Conservation (phyloP, 2,797 vertebrate species). For the Girardinus metallicus region DNA sequence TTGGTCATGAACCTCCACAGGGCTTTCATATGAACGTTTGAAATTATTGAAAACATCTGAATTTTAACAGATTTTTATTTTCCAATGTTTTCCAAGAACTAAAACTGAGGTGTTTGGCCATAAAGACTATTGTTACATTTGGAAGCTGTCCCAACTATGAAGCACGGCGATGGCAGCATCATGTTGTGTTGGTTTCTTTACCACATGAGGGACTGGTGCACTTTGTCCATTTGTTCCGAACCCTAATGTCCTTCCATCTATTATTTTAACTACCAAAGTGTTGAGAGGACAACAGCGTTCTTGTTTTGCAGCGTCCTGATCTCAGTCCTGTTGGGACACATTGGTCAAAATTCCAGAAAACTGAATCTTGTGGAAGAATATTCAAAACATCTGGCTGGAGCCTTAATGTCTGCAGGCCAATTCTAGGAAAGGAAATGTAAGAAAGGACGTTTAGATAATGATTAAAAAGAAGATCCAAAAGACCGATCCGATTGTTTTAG, state of each 20-base stretch:
- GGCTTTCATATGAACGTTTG: not conserved
- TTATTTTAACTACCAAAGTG: not conserved
- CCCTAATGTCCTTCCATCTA: too few species aligned
- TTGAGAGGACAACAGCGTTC: not conserved
- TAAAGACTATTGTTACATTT: not conserved
- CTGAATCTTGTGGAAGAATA: not conserved
- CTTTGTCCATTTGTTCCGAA: not conserved
- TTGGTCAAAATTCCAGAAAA: not conserved
- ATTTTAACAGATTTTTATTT: not conserved
- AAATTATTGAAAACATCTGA: not conserved
- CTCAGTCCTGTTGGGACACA: not conserved
- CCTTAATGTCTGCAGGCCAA: not conserved
- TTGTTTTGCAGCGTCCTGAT: not conserved
- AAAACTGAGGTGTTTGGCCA: not conserved
- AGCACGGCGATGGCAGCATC: not conserved
- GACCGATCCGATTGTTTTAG: not conserved
- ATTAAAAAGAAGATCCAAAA: not conserved
- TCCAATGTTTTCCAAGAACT: not conserved
- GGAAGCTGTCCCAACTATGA: not conserved
- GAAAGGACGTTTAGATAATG: not conserved
- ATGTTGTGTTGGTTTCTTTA: not conserved
- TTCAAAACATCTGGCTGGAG: not conserved
- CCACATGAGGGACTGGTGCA: not conserved
- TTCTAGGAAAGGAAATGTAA: not conserved
- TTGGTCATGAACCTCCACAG: not conserved